These are phyloP conservation scores for Eutolmus rufibarbis DNA, from an alignment of 2,888 invertebrate species.

Conservation along the genomic window DNA sequence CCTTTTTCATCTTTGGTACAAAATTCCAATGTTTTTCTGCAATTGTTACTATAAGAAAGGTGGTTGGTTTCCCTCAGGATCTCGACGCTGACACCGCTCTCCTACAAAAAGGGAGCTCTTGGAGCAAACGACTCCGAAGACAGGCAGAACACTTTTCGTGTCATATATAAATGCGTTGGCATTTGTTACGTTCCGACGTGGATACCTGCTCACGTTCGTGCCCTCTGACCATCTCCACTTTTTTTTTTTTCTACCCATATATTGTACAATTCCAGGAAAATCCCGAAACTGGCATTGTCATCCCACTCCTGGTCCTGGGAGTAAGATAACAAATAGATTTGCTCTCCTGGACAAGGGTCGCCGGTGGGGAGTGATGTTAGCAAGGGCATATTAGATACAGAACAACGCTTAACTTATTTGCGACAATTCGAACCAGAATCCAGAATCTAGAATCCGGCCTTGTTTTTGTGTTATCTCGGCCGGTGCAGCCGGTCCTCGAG, in stretches of 20 bases:
- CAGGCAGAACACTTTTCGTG: neutral
- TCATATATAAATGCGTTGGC: constrained; percentile 19
- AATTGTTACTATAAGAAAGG: neutral
- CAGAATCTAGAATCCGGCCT: neutral
- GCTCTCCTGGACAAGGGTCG: neutral
- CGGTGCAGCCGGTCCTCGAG: neutral
- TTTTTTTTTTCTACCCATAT: neutral
- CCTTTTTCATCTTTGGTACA: neutral
- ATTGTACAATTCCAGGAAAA: neutral
- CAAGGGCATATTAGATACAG: neutral
- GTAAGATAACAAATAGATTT: neutral
- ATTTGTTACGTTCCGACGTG: constrained; percentile 5
- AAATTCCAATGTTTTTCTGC: neutral
- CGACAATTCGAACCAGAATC: neutral
- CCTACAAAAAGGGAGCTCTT: neutral
- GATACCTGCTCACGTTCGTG: constrained; percentile 18
- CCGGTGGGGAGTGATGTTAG: neutral
- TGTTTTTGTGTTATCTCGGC: neutral
- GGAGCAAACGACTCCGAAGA: neutral
- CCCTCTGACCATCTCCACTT: neutral
- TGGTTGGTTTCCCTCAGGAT: neutral
- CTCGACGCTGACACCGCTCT: neutral
- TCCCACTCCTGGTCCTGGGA: neutral
- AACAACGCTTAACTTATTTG: neutral
- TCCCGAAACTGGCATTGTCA: neutral